Percentiles rank a stretch among this genome's conserved stretches.
Conservation (phyloP, 1,140 invertebrate genomes). For the Aleiodes sp. region DNA sequence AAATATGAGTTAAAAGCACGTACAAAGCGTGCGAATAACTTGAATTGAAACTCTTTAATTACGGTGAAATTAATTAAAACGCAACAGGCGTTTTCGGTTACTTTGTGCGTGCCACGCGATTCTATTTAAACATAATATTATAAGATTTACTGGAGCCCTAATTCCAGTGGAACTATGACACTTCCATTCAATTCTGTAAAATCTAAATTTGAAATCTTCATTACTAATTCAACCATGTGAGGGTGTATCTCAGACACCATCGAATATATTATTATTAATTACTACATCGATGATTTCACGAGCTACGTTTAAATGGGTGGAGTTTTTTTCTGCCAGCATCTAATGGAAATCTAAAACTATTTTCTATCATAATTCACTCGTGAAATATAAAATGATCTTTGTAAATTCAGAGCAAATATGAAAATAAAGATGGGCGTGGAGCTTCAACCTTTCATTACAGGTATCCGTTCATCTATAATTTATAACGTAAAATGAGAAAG, state of each 20-base stretch:
- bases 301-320: too few species aligned
- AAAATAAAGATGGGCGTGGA: too few species aligned
- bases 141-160: background rate
- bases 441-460: too few species aligned
- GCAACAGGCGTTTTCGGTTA: slow-evolving; percentile 12
- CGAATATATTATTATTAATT: background rate
- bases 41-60: slow-evolving; percentile 26
- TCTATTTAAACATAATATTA: slow-evolving; percentile 17
- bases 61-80: slow-evolving; percentile 34
- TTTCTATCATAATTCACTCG: too few species aligned
- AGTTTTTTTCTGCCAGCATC: too few species aligned
- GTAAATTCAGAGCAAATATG: too few species aligned
- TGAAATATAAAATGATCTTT: too few species aligned
- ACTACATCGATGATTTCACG: background rate
- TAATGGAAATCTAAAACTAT: slow-evolving; percentile 12
- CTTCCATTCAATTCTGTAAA: slow-evolving; percentile 25
- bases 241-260: background rate
- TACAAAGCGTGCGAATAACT: background rate
- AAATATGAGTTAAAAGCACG: background rate
- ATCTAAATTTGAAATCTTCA: slow-evolving; percentile 30
- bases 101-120: slow-evolving; percentile 28
- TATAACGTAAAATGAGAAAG: too few species aligned
- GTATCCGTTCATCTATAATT: too few species aligned
- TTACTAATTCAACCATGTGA: background rate
- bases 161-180: slow-evolving; percentile 23